phyloP scores from a whole-genome alignment of 2,113 vertebrate species.

The Uria aalge region DNA sequence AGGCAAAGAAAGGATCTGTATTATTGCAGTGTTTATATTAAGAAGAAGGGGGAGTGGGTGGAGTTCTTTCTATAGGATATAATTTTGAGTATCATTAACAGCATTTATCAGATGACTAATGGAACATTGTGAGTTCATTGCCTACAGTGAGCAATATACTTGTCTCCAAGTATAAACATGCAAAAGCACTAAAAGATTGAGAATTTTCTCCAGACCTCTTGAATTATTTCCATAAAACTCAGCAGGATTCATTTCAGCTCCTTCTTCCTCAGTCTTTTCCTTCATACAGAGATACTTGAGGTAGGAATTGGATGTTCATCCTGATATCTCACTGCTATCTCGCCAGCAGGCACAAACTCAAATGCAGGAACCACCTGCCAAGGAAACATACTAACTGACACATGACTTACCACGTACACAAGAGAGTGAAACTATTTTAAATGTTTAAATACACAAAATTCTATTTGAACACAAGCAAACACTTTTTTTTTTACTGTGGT shows the following conservation, averaged over 20 bases:
- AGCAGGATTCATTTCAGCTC: neutral
- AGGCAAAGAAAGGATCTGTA: neutral
- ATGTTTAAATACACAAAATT: neutral
- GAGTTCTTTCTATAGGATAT: neutral
- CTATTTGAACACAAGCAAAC: neutral
- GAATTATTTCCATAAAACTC: neutral
- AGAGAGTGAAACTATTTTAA: neutral
- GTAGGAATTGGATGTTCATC: accelerated
- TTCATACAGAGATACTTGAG: neutral
- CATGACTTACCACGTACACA: accelerated
- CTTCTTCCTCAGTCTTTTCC: neutral
- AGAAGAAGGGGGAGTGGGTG: neutral
- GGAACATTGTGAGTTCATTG: conserved; percentile 1
- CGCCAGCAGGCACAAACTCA: neutral
- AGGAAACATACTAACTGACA: neutral
- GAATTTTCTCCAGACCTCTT: neutral
- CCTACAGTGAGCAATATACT: neutral
- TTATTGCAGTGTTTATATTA: neutral
- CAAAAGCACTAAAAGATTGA: neutral
- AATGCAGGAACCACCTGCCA: neutral
- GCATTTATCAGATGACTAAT: neutral
- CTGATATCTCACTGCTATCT: neutral
- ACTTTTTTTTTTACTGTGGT: too few species aligned
- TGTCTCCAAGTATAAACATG: neutral
- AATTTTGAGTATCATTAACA: neutral